A percentile compares a stretch with the other conserved stretches of the same genome.
These are phyloP conservation scores for Venusia cambrica DNA, from an alignment of 2,888 invertebrate genomes.

Conservation along the genomic window DNA sequence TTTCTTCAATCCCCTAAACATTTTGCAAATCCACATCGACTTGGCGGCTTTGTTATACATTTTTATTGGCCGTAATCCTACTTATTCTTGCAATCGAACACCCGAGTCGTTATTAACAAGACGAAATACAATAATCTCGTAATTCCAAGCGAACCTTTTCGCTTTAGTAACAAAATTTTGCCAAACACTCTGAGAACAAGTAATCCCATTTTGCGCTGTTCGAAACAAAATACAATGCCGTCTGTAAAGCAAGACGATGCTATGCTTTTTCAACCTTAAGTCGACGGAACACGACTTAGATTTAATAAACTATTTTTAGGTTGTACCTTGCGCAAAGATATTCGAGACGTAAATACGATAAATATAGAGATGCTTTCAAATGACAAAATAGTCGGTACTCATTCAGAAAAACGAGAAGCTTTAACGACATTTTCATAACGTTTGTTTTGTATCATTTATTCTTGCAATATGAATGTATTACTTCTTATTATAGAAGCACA, in stretches of 20 bases:
- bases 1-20: conserved; percentile 19
- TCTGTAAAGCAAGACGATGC: conserved; percentile 27
- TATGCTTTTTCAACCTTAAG: conserved; percentile 19
- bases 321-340: conserved; percentile 22
- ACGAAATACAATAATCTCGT: conserved; percentile 41
- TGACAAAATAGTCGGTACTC: conserved; percentile 21
- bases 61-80: conserved; percentile 39
- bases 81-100: conserved; percentile 35
- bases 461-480: too few species aligned
- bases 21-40: conserved; percentile 30
- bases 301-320: conserved; percentile 7
- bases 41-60: conserved; percentile 36
- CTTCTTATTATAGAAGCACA: too few species aligned
- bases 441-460: too few species aligned
- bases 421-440: conserved; percentile 26
- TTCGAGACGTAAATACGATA: conserved; percentile 22
- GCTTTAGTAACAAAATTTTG: conserved; percentile 44
- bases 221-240: conserved; percentile 40
- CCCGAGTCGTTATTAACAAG: conserved; percentile 38
- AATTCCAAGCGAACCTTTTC: conserved; percentile 37
- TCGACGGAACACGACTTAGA: conserved; percentile 17
- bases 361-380: conserved; percentile 18
- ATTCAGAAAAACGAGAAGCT: conserved; percentile 19
- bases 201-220: conserved; percentile 47
- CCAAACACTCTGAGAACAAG: conserved; percentile 38